Conservation (phyloP, 1,140 invertebrate species). For the Chrysoperla carnea region DNA sequence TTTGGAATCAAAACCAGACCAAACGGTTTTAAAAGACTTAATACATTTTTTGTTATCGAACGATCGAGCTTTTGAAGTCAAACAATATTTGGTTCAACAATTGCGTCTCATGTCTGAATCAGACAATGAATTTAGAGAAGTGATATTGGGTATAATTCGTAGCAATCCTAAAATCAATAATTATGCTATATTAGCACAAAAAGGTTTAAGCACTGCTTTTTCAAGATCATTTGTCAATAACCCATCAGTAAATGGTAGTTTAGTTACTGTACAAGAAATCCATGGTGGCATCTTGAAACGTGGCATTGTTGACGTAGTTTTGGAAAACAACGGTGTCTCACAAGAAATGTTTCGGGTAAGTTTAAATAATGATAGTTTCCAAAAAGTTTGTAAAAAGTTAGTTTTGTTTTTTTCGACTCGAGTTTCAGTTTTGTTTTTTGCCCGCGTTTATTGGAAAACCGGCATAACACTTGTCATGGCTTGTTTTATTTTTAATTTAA, state of each 20-base stretch:
- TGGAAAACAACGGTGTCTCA: slow-evolving; percentile 30
- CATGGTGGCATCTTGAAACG: slow-evolving; percentile 53
- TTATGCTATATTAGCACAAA: slow-evolving; percentile 44
- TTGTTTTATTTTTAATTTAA: not conserved
- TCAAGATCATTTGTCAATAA: slow-evolving; percentile 36
- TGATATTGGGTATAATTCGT: slow-evolving; percentile 22
- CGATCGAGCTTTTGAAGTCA: slow-evolving; percentile 42
- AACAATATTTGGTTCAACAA: slow-evolving; percentile 44
- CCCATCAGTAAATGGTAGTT: slow-evolving; percentile 42
- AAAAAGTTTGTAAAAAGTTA: no score
- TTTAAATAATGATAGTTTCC: no score
- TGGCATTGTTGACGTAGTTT: slow-evolving; percentile 51
- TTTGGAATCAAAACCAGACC: slow-evolving; percentile 33
- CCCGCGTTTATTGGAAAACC: no score
- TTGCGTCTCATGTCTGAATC: slow-evolving; percentile 37
- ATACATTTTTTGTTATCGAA: slow-evolving; percentile 30
- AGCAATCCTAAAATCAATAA: slow-evolving; percentile 33
- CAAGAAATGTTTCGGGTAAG: slow-evolving; percentile 31
- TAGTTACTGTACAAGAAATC: slow-evolving; percentile 60
- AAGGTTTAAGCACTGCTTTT: slow-evolving; percentile 54
- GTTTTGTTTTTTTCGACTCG: no score
- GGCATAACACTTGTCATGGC: not conserved
- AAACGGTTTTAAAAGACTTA: slow-evolving; percentile 31
- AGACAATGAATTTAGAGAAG: slow-evolving; percentile 23
- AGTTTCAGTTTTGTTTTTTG: no score